Evolutionary conservation across 1,140 invertebrate species (phyloP).

Genomic region (Colletes gigas): DNA sequence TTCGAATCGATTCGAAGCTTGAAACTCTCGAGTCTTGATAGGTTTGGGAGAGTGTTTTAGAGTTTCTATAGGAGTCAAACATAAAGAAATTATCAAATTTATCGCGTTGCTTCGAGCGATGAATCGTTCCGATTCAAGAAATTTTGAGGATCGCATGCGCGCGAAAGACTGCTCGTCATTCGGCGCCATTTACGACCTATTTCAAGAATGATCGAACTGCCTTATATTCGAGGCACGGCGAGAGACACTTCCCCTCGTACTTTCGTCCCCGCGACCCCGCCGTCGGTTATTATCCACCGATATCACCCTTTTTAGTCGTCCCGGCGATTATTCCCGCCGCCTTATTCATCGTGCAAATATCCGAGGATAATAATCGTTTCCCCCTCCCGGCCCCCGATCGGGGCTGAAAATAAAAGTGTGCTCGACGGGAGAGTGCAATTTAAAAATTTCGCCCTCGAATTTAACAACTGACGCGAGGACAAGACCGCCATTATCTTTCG

Average conservation of each 20-base stretch:
- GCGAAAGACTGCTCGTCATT: neutral
- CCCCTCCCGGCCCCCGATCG: neutral
- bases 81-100: too few species aligned
- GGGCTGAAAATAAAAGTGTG: conserved; percentile 25
- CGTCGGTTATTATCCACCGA: conserved; percentile 32
- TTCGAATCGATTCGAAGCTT: too few species aligned
- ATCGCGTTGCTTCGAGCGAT: too few species aligned
- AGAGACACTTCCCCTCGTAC: neutral
- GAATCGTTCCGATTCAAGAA: too few species aligned
- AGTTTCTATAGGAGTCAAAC: too few species aligned
- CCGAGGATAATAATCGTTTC: conserved; percentile 24
- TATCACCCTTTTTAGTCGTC: conserved; percentile 19
- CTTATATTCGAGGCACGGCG: neutral
- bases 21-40: too few species aligned
- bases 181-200: conserved; percentile 11
- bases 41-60: too few species aligned
- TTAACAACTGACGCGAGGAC: neutral
- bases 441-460: conserved; percentile 15
- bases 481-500: neutral
- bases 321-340: conserved; percentile 20
- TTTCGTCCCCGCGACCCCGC: neutral
- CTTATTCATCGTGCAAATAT: conserved; percentile 33
- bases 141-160: too few species aligned
- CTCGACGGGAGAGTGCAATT: conserved; percentile 14
- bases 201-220: conserved; percentile 10